These are phyloP conservation scores for Pteruthius melanotis DNA, from an alignment of 2,113 vertebrate genomes.

Conservation along the genomic window DNA sequence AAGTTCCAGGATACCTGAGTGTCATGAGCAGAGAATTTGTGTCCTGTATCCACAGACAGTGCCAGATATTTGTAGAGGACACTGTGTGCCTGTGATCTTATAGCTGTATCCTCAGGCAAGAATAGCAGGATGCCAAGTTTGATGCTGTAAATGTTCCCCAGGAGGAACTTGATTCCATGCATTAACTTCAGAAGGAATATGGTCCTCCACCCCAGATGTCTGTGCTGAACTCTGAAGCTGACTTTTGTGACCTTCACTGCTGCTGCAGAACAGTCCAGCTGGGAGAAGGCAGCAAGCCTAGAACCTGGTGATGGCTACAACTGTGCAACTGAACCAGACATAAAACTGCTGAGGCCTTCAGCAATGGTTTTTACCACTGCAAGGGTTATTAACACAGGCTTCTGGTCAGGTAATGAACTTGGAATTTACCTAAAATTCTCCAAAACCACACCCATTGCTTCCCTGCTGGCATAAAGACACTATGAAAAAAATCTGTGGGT, in stretches of 20 bases:
- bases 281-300: not conserved
- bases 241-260: not conserved
- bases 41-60: not conserved
- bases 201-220: not conserved
- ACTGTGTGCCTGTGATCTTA: accelerated
- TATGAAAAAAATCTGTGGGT: not conserved
- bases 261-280: not conserved
- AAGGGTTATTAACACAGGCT: not conserved
- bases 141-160: not conserved
- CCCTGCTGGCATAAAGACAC: not conserved
- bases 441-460: not conserved
- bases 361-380: not conserved
- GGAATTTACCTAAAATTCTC: not conserved
- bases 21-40: not conserved
- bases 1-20: not conserved
- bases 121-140: not conserved
- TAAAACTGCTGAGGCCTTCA: not conserved
- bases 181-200: not conserved
- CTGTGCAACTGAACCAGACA: not conserved
- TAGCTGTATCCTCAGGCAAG: not conserved
- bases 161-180: not conserved
- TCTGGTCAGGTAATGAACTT: not conserved
- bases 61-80: not conserved
- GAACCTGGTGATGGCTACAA: not conserved
- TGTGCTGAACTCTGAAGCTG: not conserved